A percentile compares a stretch with the other conserved stretches of the same genome.
These are phyloP conservation scores for Bathynomus jamesi DNA, from an alignment of 1,140 invertebrate species.

Conservation along the genomic window DNA sequence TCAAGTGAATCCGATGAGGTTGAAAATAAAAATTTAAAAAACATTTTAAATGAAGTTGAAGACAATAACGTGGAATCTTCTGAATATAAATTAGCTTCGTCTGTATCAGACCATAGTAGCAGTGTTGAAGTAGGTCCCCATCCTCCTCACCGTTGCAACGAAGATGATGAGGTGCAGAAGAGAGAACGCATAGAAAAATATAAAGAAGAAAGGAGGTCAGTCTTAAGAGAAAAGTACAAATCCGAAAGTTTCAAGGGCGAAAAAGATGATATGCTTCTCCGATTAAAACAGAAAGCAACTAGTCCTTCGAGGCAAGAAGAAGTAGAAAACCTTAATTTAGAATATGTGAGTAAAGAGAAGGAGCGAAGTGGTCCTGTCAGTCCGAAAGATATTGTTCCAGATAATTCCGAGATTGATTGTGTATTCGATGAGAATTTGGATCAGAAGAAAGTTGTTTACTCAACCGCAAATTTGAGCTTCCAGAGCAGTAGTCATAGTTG, in stretches of 20 bases:
- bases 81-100: not conserved
- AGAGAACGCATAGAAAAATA: slow-evolving; percentile 69
- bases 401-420: not conserved
- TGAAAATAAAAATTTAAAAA: slow-evolving; percentile 1
- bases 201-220: slow-evolving; percentile 79
- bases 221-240: slow-evolving; percentile 74
- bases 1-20: not conserved
- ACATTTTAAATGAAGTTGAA: slow-evolving; percentile 6
- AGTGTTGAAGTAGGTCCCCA: slow-evolving; percentile 5
- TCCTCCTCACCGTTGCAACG: not conserved
- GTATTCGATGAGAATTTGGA: not conserved
- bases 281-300: slow-evolving; percentile 36
- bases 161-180: slow-evolving; percentile 31
- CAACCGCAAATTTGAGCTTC: not conserved
- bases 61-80: not conserved
- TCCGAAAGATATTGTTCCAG: not conserved
- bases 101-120: not conserved
- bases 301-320: slow-evolving; percentile 36
- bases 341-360: not conserved
- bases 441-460: not conserved
- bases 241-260: slow-evolving; percentile 67
- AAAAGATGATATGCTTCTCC: slow-evolving; percentile 45
- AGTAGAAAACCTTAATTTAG: slow-evolving; percentile 7
- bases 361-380: not conserved
- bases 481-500: not conserved